Percentiles rank a stretch among this genome's conserved stretches.
Conservation (phyloP, 2,888 invertebrate genomes). For the Phaonia tiefii region DNA sequence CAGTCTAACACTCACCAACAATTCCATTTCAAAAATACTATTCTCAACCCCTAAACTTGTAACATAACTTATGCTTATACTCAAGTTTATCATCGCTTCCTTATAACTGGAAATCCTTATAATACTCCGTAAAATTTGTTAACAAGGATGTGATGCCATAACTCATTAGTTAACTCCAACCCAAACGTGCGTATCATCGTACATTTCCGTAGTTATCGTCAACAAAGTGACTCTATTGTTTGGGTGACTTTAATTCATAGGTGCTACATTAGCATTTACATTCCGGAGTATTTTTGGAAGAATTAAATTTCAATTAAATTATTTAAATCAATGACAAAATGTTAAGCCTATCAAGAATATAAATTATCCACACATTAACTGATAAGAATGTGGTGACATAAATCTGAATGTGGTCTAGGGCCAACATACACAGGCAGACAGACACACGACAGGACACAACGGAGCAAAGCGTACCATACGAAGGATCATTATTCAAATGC, state of each 20-base stretch:
- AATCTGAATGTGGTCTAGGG: conserved; percentile 51
- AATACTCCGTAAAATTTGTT: neutral
- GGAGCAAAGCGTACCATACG: no score
- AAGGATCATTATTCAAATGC: neutral
- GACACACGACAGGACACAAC: conserved; percentile 27
- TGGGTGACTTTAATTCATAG: no score
- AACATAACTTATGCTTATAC: no score
- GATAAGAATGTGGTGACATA: conserved; percentile 66
- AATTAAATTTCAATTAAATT: conserved; percentile 39
- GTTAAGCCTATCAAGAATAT: conserved; percentile 49
- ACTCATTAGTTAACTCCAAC: neutral
- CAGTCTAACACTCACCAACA: no score
- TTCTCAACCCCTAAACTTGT: no score
- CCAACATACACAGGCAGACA: conserved; percentile 25
- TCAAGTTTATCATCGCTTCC: no score
- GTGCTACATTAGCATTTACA: no score
- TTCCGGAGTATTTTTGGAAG: neutral
- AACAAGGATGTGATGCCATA: neutral
- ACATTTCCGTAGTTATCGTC: no score
- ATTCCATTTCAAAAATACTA: no score
- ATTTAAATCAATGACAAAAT: conserved; percentile 52
- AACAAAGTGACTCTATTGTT: no score
- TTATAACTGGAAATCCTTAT: no score
- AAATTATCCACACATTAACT: conserved; percentile 60
- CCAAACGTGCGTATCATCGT: no score